Base-by-base conservation (phyloP, 2,888 invertebrate species). In the Lasiommata megera region DNA sequence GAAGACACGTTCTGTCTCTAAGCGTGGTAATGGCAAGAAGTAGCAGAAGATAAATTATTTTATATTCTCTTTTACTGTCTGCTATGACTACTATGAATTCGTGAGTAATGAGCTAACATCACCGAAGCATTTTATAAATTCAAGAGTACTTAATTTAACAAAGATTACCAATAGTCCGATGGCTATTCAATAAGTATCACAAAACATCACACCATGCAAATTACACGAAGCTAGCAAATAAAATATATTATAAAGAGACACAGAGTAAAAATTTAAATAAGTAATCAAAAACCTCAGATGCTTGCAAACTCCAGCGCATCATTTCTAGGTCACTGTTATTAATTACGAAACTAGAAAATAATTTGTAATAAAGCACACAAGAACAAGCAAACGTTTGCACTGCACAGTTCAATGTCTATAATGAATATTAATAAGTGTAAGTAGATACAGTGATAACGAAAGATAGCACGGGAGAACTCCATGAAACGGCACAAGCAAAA, bases 371-470 rank as follows among this genome's bases (percentile, higher is more conserved):
- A 55, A 47, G 18, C 51, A 57, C 40, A 64, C 63, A 67, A 68
- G 68, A 76, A 67, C 73, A 69, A 72, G 73, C 68, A 75, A 76
- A 74, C 80, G 81, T 80, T 81, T 74, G 68, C 77, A 71, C 78
- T 75, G 69, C 75, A 76, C 76, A 73, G 70, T 73, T 74, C 72
- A 68, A 71, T 68, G 77, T 69, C 76, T 74, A 74, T 80, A 83
- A 76, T 85, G 79, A 86, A 80, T 73, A 78, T 68, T 77, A 80
- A 55, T 38, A 59, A 79, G 80, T 82, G 80, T 82, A 80, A 84
- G 79, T 84, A 81, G 86, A 84, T 83, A 83, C 73, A 82, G 68
- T 80, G 89, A 88, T 88, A 88, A 88, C 72, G 72, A 67, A 67
- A 73, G 83, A 79, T 87, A 87, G 77, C 85, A 76, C 80, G 77